Base-by-base conservation (phyloP, 37 sponge, comb jelly and placozoan genomes). In the Petrosia ficiformis region DNA sequence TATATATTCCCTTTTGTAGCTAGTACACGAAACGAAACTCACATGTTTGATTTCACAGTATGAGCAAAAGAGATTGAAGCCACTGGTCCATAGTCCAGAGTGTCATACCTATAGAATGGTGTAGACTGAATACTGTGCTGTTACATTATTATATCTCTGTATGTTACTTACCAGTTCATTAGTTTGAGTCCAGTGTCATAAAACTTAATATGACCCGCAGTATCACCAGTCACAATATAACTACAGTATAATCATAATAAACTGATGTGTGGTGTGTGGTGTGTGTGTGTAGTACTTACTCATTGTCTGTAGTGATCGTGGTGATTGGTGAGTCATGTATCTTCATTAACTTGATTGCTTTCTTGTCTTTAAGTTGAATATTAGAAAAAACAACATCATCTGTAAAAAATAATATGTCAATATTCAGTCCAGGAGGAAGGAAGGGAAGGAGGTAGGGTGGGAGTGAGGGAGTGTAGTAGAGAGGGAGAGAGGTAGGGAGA, bases 11-110 rank as follows among this genome's bases (percentile, higher is more conserved):
- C n/a, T n/a, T n/a, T n/a, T n/a, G n/a, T n/a, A n/a, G n/a, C n/a
- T 48, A 48, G 16, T 16, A 19, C 54, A 48, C 54, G 54, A 10
- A 48, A 10, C 10, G 54, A 48, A 38, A 35, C 38, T 38, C 69
- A 11, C 69, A 68, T 36, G 21, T 19, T 35, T 65, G 71, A n/a
- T 36, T 84, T 78, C 1, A 79, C 66, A 41, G 29, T 4, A 61
- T 79, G 48, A 2, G 91, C 88, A 84, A 96, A 96, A 1, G 97
- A 93, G 10, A 96, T 68, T 68, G 91, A 92, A 22, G 71, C 80
- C 4, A 93, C 76, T 24, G 87, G 87, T 30, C 94, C 94, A 65
- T 34, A 65, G 41, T 75, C 68, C 26, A 76, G 39, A 26, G 42
- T 59, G 59, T 74, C 77, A 14, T 82, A 48, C 54, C 54, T 48